Evolutionary conservation across 2,113 vertebrate species (phyloP).

Genomic region (Sapayoa aenigma): DNA sequence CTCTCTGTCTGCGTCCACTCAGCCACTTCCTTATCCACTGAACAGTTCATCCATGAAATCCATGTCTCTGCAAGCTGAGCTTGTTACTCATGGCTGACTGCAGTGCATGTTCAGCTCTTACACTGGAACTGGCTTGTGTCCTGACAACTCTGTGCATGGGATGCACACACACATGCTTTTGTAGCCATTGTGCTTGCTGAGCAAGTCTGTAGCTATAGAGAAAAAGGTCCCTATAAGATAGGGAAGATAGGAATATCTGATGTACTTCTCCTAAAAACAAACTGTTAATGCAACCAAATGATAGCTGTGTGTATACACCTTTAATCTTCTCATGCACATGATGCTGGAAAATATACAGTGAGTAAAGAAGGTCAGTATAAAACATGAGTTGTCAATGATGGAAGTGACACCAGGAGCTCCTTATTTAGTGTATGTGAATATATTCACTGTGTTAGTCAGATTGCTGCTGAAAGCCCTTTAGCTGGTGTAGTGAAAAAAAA

Average conservation of each 20-base stretch:
- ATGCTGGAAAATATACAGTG: background rate
- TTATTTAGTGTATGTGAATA: background rate
- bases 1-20: too few relatives aligned
- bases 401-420: background rate
- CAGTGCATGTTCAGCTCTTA: background rate
- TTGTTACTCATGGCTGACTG: fast-evolving
- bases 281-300: background rate
- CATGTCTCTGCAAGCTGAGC: background rate
- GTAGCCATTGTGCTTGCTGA: background rate
- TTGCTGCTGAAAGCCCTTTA: background rate
- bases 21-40: too few relatives aligned
- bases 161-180: background rate
- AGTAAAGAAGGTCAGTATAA: background rate
- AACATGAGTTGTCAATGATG: background rate
- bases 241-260: background rate
- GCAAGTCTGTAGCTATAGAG: background rate
- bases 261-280: background rate
- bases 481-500: background rate
- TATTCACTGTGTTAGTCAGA: background rate
- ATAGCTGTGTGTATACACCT: background rate
- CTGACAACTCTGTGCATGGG: background rate
- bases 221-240: background rate
- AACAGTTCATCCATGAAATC: too few relatives aligned
- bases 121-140: background rate
- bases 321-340: background rate